These are phyloP conservation scores for Chydorus sphaericus DNA, from an alignment of 2,888 invertebrate species.

Conservation along the genomic window DNA sequence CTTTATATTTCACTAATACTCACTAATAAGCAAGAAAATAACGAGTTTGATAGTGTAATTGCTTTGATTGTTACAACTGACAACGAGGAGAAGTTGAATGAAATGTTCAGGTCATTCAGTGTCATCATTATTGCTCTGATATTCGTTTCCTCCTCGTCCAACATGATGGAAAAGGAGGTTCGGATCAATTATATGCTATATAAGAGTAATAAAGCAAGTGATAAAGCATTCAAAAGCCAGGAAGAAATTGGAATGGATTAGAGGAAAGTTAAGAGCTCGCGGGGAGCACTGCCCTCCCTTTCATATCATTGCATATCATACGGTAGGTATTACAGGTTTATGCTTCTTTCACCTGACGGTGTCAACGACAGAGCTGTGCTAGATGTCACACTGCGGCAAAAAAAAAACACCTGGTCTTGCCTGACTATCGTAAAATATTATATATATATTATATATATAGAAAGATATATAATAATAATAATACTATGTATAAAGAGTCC, in stretches of 20 bases:
- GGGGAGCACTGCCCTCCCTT: neutral
- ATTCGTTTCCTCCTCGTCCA: neutral
- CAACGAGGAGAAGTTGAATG: too few species aligned
- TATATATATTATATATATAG: neutral
- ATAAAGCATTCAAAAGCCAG: neutral
- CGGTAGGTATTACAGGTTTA: too few species aligned
- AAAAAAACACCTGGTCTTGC: neutral
- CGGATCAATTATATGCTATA: neutral
- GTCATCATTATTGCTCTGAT: too few species aligned
- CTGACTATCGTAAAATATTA: too few species aligned
- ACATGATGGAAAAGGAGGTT: neutral
- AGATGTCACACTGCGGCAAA: neutral
- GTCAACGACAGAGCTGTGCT: slow-evolving; percentile 1
- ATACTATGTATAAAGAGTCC: too few species aligned
- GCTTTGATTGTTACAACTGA: too few species aligned
- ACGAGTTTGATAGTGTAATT: too few species aligned
- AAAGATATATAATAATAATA: neutral
- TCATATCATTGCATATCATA: too few species aligned
- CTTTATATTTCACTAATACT: too few species aligned
- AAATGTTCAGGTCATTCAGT: neutral
- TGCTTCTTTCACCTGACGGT: slow-evolving; percentile 1
- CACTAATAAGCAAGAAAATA: too few species aligned
- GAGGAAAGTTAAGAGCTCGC: too few species aligned
- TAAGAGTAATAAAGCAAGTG: neutral
- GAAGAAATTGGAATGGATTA: too few species aligned